Evolutionary conservation across 2,113 vertebrate genomes (phyloP), one percentile per base, ranked within the genome.

Genomic region (Zapornia atra): DNA sequence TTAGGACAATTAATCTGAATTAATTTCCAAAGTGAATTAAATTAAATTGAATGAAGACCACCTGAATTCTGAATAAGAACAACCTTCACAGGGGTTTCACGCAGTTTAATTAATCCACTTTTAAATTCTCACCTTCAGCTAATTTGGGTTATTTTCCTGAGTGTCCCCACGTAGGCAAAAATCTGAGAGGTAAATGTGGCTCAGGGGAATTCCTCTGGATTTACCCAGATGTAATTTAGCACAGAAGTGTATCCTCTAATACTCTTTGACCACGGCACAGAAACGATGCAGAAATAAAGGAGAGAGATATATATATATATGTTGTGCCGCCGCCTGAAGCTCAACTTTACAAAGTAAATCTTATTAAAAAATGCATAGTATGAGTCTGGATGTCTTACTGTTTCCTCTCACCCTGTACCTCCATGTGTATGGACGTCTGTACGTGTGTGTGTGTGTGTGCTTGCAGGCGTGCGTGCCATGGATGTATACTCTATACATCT

Each of bases 1-100:
- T 61, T 94, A 92, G 93, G 93, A 91, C 94, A 94, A 96, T 96
- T 97, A 95, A 97, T 97, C 89, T 96, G 95, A 91, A 96, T 96
- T 96, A 92, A 96, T 96, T 96, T 97, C 84, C 89, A 92, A 97
- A 95, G 91, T 82, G 89, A 89, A 95, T 95, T 96, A 78, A 97
- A 96, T 96, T 97, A 96, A 96, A 97, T 95, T 95, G 94, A 97
- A 95, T 57, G 77, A 97, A 95, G 94, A 96, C 96, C 95, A 96
- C 94, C 94, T 96, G 93, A 97, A 96, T 96, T 96, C 94, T 96
- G 96, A 97, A 93, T 95, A 96, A 96, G 89, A 96, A 56, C 92
- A 96, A 92, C 91, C 96, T 96, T 95, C 89, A 89, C 57, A 92
- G 94, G 95, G 93, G 93, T 96, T 97, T 96, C 84, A 87, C 0